Percentiles rank a stretch among this genome's conserved stretches.
Conservation (phyloP, 1,140 invertebrate species). For the Ylistrum balloti region DNA sequence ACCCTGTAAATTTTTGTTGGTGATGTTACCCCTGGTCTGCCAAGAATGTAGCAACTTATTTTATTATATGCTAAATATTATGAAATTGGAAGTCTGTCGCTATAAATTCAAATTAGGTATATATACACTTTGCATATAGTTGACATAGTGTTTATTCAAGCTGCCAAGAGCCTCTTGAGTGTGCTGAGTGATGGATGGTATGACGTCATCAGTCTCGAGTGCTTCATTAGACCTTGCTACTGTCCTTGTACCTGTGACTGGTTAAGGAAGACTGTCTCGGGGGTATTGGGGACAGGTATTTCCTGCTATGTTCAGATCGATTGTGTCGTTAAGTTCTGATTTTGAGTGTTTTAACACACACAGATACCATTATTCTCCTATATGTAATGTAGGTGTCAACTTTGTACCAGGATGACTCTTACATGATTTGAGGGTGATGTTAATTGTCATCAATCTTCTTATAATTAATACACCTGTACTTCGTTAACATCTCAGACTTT, state of each 20-base stretch:
- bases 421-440: not conserved
- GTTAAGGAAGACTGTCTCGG: too few species aligned
- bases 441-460: conserved; percentile 11
- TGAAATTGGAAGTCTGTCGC: not conserved
- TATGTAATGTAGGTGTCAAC: not conserved
- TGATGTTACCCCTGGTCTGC: too few species aligned
- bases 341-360: not conserved
- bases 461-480: conserved; percentile 12
- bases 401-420: not conserved
- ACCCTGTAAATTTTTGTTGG: too few species aligned
- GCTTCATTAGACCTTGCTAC: not conserved
- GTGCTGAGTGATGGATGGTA: not conserved
- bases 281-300: not conserved
- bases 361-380: not conserved
- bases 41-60: too few species aligned
- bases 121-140: not conserved
- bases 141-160: conserved; percentile 2
- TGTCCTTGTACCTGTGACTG: not conserved
- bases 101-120: not conserved
- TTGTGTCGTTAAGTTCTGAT: not conserved
- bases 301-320: not conserved
- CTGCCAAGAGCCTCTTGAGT: not conserved
- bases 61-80: not conserved
- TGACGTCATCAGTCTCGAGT: conserved; percentile 5
- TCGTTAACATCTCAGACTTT: not conserved